Evolutionary conservation across 1,140 invertebrate genomes (phyloP), one percentile per base, ranked within the genome.

Genomic region (Cyclargus thomasi): DNA sequence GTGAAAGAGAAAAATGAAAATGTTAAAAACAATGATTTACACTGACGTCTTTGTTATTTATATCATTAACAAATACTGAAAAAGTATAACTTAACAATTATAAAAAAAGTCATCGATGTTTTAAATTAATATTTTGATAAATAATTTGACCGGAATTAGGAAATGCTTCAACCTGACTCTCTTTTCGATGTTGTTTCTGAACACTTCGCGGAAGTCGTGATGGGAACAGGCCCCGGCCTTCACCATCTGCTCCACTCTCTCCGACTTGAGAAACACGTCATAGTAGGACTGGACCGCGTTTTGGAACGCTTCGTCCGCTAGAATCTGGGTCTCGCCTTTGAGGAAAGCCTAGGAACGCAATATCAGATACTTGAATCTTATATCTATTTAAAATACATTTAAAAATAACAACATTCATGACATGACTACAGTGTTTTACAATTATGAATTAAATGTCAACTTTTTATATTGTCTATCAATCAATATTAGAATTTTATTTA

Each of bases 281-380:
- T 94, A 96, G 92, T 99, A 99, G 80, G 96, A 98, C 86, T 99
- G 97, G 47, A 99, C 97, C 20, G 99, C 98, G 91, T 99, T 99
- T 86, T 97, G 98, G 85, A 99, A 99, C 66, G 99, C 99, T 91
- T 99, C 99, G 90, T 99, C 99, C 14, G 98, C 98, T 90, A 99
- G 95, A 83, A 99, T 99, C 88, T 97, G 96, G 5, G 97, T 99
- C 90, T 99, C 98, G 17, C 98, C 97, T 91, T 97, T 97, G 65
- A 97, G 91, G 88, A 97, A 97, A 79, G 94, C 94, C 96, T 97
- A 90, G 17, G 88, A 65, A 71, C 59, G 36, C 16, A 65, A n/a
- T n/a, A n/a, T n/a, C n/a, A n/a, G n/a, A n/a, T n/a, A n/a, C n/a
- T n/a, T n/a, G n/a, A n/a, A n/a, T n/a, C n/a, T n/a, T n/a, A n/a